These are phyloP conservation scores for Dipodomys merriami DNA, from an alignment of 2,113 vertebrate genomes.

Conservation along the genomic window DNA sequence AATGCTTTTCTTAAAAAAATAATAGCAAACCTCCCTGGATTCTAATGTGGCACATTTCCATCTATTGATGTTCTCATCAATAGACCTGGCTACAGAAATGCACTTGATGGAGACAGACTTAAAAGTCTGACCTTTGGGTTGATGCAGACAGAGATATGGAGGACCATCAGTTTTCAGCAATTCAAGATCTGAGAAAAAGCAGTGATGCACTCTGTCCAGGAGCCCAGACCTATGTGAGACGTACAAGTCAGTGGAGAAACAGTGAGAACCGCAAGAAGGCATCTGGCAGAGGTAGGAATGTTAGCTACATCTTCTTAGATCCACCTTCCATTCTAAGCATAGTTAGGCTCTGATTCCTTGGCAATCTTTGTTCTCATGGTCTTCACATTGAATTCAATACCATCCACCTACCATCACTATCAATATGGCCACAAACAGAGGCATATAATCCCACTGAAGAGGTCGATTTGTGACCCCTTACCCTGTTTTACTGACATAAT, in stretches of 20 bases:
- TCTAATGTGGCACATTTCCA: conserved; percentile 16
- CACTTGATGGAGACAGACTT: neutral
- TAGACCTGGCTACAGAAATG: neutral
- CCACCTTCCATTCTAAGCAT: neutral
- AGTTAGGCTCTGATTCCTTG: neutral
- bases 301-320: neutral
- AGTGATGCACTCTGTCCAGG: neutral
- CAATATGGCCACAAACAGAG: neutral
- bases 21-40: neutral
- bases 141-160: neutral
- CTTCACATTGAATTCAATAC: neutral
- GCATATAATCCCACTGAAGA: fast-evolving
- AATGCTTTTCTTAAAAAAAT: conserved; percentile 14
- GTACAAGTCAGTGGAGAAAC: neutral
- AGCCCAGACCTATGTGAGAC: neutral
- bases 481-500: neutral
- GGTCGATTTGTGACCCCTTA: neutral
- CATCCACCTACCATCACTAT: no score
- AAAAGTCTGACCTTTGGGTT: conserved; percentile 48
- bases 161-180: neutral
- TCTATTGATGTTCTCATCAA: neutral
- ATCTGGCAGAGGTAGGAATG: neutral
- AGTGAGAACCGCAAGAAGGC: neutral
- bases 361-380: neutral
- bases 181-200: conserved; percentile 31